Percentiles rank a stretch among this genome's conserved stretches.
phyloP scores from a whole-genome alignment of 2,113 vertebrate genomes.

The Rostratula benghalensis region DNA sequence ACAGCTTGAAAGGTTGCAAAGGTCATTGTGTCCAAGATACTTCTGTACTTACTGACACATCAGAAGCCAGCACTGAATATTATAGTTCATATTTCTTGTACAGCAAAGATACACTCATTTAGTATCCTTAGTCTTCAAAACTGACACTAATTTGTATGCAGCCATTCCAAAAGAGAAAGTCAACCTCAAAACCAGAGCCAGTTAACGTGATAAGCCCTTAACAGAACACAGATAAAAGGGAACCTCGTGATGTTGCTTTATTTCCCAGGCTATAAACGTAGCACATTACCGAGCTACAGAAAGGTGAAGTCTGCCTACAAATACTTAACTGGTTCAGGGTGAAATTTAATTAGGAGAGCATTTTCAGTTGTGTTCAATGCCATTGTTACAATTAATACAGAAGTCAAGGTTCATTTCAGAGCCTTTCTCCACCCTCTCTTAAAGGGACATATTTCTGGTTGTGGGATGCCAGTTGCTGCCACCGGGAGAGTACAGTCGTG shows the following conservation, averaged over 20 bases:
- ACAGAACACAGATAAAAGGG: conserved; percentile 1
- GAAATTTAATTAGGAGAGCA: conserved; percentile 49
- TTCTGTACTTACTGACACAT: conserved; percentile 74
- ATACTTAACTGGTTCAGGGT: conserved; percentile 21
- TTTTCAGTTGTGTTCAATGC: background rate
- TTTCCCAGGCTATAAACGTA: conserved; percentile 30
- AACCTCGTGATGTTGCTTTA: background rate
- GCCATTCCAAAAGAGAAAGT: conserved; percentile 81
- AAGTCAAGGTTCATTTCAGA: background rate
- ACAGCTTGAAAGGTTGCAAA: conserved; percentile 80
- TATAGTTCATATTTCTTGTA: conserved; percentile 69
- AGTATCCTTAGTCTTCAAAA: conserved; percentile 73
- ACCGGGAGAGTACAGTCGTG: background rate
- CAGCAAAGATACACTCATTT: conserved; percentile 75
- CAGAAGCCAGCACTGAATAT: conserved; percentile 72
- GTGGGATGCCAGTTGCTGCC: background rate
- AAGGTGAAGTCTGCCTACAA: conserved; percentile 29
- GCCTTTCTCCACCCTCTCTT: background rate
- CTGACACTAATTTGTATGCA: conserved; percentile 64
- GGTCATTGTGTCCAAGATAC: conserved; percentile 73
- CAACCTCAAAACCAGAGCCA: conserved; percentile 68
- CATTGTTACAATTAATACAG: background rate
- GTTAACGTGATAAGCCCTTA: conserved; percentile 36
- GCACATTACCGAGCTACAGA: background rate
- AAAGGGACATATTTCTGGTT: background rate